Conservation (phyloP, 2,797 vertebrate genomes). For the Pampus argenteus region DNA sequence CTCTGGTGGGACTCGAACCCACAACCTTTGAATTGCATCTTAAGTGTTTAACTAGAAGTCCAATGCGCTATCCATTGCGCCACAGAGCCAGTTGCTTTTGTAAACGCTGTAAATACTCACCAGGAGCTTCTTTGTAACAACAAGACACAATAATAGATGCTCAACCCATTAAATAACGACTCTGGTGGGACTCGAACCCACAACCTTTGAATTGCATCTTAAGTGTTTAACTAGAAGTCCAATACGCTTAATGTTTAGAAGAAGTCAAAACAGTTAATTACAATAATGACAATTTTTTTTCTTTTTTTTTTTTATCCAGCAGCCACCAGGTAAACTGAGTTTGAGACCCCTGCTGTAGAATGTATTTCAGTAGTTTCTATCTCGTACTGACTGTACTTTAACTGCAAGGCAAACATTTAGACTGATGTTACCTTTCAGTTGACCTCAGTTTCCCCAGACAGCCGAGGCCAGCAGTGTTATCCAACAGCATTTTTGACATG, state of each 20-base stretch:
- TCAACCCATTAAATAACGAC: background rate
- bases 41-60: slow-evolving; percentile 85
- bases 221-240: slow-evolving; percentile 87
- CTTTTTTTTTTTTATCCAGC: too few species aligned
- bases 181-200: slow-evolving; percentile 79
- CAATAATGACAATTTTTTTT: too few species aligned
- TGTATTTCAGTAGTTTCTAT: slow-evolving; percentile 3
- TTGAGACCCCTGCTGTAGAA: too few species aligned
- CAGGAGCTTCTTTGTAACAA: too few species aligned
- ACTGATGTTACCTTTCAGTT: slow-evolving; percentile 13
- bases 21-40: slow-evolving; percentile 81
- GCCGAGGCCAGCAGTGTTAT: slow-evolving; percentile 22
- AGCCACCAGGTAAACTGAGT: too few species aligned
- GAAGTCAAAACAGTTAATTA: too few species aligned
- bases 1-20: slow-evolving; percentile 78
- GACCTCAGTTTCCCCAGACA: slow-evolving; percentile 37
- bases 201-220: slow-evolving; percentile 81
- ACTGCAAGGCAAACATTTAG: slow-evolving; percentile 10
- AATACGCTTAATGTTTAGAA: too few species aligned
- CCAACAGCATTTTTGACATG: slow-evolving; percentile 28
- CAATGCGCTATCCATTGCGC: slow-evolving; percentile 95
- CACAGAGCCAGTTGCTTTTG: slow-evolving; percentile 35
- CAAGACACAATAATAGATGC: too few species aligned
- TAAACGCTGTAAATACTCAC: too few species aligned
- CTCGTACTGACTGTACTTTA: background rate